These are phyloP conservation scores for Drosophila micromelanica DNA, from an alignment of 1,140 invertebrate genomes.

Conservation along the genomic window DNA sequence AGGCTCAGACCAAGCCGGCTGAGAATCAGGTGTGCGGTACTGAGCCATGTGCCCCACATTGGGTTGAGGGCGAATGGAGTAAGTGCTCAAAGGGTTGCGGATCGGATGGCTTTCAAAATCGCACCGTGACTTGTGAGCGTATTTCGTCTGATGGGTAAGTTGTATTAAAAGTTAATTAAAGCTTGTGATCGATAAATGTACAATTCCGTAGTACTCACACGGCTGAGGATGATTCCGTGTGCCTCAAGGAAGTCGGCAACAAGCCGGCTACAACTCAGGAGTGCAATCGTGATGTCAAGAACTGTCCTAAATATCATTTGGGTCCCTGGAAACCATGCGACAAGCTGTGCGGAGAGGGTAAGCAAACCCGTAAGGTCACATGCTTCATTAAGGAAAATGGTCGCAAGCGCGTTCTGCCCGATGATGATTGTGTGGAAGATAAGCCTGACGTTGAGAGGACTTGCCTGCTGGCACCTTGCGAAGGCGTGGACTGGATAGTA, in stretches of 20 bases:
- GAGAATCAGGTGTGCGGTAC: constrained; percentile 90
- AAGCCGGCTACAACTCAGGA: constrained; percentile 89
- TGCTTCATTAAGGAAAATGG: constrained; percentile 90
- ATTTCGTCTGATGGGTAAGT: constrained; percentile 86
- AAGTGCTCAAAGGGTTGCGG: constrained; percentile 93
- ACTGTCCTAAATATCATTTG: constrained; percentile 93
- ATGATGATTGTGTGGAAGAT: constrained; percentile 88
- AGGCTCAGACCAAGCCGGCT: constrained; percentile 88
- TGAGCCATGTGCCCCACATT: constrained; percentile 92
- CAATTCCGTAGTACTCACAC: constrained; percentile 47
- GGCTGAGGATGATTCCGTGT: constrained; percentile 88
- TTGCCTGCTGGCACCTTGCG: constrained; percentile 93
- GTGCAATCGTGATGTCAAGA: constrained; percentile 89
- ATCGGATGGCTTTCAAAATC: constrained; percentile 88
- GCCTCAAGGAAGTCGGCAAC: constrained; percentile 87
- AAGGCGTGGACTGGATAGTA: constrained; percentile 95
- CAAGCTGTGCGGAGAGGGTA: constrained; percentile 94
- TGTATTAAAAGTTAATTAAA: fast-evolving
- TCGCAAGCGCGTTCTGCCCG: constrained; percentile 89
- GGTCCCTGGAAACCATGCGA: constrained; percentile 96
- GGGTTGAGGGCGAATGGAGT: constrained; percentile 92
- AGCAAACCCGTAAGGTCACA: constrained; percentile 89
- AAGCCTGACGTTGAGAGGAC: constrained; percentile 89
- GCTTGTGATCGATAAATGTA: no score
- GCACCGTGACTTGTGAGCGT: constrained; percentile 90